Conservation (phyloP, 2,888 invertebrate genomes). For the Drymonia ruficornis region DNA sequence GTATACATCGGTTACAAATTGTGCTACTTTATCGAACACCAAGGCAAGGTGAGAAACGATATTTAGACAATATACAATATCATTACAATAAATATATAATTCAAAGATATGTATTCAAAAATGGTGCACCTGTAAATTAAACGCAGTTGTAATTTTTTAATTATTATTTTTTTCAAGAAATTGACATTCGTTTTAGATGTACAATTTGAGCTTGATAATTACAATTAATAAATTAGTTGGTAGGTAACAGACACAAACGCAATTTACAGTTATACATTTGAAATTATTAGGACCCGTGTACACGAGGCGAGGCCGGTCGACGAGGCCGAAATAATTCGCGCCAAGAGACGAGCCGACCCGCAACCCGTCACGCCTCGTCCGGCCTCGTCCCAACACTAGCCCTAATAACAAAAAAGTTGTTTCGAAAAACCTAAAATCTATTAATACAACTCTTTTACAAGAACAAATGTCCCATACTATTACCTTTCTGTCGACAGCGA, state of each 20-base stretch:
- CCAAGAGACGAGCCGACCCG: constrained; percentile 10
- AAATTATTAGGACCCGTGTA: constrained; percentile 29
- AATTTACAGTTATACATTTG: constrained; percentile 46
- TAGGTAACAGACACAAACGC: constrained; percentile 64
- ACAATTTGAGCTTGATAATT: constrained; percentile 69
- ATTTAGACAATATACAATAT: constrained; percentile 63
- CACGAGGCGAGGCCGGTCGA: constrained; percentile 23
- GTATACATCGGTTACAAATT: constrained; percentile 84
- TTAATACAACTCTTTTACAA: constrained; percentile 74
- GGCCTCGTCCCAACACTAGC: constrained; percentile 13
- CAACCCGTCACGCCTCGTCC: constrained; percentile 16
- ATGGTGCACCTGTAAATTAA: constrained; percentile 74
- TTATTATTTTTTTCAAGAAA: constrained; percentile 49
- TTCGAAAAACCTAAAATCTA: constrained; percentile 58
- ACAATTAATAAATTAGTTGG: constrained; percentile 54
- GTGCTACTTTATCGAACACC: constrained; percentile 82
- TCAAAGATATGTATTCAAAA: constrained; percentile 79
- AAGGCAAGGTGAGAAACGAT: constrained; percentile 80
- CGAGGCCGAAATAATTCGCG: constrained; percentile 22
- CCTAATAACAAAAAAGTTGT: constrained; percentile 47
- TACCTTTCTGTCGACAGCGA: constrained; percentile 63
- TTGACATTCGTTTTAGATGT: constrained; percentile 76
- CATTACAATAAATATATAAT: constrained; percentile 71
- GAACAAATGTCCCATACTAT: constrained; percentile 52
- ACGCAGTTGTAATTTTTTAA: constrained; percentile 46